These are phyloP conservation scores for Crematogaster levior DNA, from an alignment of 2,888 invertebrate genomes.

Conservation along the genomic window DNA sequence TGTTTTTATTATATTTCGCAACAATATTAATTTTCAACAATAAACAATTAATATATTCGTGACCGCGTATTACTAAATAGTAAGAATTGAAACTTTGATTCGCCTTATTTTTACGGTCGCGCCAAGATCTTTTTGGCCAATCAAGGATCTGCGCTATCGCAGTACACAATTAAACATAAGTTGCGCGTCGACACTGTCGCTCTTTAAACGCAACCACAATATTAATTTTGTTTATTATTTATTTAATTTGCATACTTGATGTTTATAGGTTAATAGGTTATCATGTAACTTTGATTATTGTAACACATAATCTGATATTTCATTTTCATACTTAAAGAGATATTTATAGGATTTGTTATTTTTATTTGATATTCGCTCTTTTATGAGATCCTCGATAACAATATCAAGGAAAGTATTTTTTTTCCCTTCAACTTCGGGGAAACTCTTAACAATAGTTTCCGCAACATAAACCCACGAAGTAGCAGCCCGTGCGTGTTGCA, in stretches of 20 bases:
- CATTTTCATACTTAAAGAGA: neutral
- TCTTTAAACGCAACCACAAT: too few species aligned
- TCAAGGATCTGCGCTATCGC: too few species aligned
- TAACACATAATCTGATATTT: conserved; percentile 14
- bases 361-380: neutral
- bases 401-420: conserved; percentile 9
- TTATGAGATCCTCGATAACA: conserved; percentile 2
- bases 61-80: too few species aligned
- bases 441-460: conserved; percentile 48
- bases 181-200: too few species aligned
- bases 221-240: too few species aligned
- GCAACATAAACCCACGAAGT: conserved; percentile 41
- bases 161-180: too few species aligned
- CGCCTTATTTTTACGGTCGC: too few species aligned
- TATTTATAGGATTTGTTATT: neutral
- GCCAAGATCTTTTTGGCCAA: too few species aligned
- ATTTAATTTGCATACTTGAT: neutral
- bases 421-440: neutral
- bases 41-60: too few species aligned
- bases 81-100: too few species aligned
- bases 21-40: neutral
- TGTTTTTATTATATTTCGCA: neutral
- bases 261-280: neutral
- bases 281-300: neutral
- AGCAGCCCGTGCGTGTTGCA: conserved; percentile 49